These are phyloP conservation scores for Epinotia bilunana DNA, from an alignment of 2,888 invertebrate species.

Conservation along the genomic window DNA sequence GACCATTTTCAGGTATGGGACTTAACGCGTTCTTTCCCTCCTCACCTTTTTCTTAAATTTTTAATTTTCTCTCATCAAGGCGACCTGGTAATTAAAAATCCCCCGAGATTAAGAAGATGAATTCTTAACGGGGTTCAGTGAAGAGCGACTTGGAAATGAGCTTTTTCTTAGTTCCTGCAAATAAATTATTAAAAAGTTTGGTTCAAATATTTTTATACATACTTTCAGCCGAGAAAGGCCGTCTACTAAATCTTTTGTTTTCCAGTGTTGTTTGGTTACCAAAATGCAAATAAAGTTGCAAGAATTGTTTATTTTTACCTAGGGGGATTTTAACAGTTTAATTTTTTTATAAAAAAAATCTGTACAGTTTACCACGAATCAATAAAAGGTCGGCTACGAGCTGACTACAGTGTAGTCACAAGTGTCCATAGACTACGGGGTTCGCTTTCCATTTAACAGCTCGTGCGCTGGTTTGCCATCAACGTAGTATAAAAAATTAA, in stretches of 20 bases:
- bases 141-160: constrained; percentile 15
- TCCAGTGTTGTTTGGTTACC: background rate
- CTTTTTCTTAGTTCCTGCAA: constrained; percentile 13
- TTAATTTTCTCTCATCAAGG: constrained; percentile 52
- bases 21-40: background rate
- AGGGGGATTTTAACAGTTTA: too few relatives aligned
- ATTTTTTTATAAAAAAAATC: too few relatives aligned
- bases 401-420: too few relatives aligned
- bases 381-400: too few relatives aligned
- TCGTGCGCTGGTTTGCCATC: too few relatives aligned
- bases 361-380: too few relatives aligned
- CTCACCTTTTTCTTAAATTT: constrained; percentile 48
- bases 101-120: constrained; percentile 47
- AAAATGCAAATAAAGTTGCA: background rate
- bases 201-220: background rate
- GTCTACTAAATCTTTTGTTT: background rate
- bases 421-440: too few relatives aligned
- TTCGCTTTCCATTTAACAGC: too few relatives aligned
- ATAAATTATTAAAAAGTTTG: constrained; percentile 22
- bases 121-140: constrained; percentile 34
- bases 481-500: too few relatives aligned
- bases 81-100: constrained; percentile 51
- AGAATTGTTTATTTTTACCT: background rate
- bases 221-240: background rate
- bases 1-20: background rate